Percentiles rank a stretch among this genome's conserved stretches.
Evolutionary conservation across 2,113 vertebrate genomes (phyloP).

Genomic region (Pithys albifrons): DNA sequence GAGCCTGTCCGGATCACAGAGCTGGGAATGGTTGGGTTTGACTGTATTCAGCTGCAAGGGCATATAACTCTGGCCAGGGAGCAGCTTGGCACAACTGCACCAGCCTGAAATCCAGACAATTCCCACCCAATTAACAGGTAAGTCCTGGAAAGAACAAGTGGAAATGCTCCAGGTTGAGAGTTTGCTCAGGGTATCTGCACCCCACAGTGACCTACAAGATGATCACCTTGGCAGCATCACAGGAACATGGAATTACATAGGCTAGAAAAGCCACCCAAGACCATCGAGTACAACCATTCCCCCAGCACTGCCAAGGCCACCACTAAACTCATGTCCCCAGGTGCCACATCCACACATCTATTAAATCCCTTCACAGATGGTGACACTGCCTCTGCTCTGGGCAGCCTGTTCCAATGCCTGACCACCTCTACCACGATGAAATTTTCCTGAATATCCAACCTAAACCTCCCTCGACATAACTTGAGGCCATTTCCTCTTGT

Average conservation of each 20-base stretch:
- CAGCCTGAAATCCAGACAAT: neutral
- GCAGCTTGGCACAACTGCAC: neutral
- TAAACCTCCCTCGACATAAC: neutral
- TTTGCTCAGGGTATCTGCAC: neutral
- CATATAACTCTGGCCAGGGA: rapidly evolving
- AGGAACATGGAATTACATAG: neutral
- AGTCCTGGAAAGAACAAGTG: neutral
- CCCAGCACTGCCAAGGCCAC: neutral
- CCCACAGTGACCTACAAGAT: rapidly evolving
- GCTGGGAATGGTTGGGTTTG: neutral
- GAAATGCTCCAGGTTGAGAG: neutral
- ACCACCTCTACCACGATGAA: neutral
- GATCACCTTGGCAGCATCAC: neutral
- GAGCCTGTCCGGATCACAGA: neutral
- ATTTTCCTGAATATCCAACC: neutral
- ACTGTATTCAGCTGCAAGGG: neutral
- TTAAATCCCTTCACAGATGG: neutral
- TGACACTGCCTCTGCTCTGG: neutral
- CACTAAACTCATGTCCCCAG: neutral
- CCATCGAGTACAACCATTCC: neutral
- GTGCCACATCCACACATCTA: neutral
- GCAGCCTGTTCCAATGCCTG: neutral
- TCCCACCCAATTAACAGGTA: neutral
- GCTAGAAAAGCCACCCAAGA: neutral
- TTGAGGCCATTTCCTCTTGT: neutral